phyloP scores from a whole-genome alignment of 2,797 vertebrate genomes.

The Gila robusta region DNA sequence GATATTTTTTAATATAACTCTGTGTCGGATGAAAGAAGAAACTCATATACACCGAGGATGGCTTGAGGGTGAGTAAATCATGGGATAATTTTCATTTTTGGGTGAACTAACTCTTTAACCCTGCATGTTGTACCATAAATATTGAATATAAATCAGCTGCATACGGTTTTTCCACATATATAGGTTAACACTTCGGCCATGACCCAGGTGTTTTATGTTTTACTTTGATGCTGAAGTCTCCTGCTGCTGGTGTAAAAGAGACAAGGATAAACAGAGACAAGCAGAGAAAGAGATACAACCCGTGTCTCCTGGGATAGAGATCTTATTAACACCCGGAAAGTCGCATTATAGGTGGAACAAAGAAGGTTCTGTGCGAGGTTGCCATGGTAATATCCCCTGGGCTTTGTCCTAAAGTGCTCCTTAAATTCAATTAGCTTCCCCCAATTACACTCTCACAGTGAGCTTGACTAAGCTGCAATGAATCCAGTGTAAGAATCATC shows the following conservation, averaged over 20 bases:
- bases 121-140: not conserved
- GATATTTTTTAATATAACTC: too few relatives aligned
- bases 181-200: not conserved
- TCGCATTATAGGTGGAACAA: constrained; percentile 39
- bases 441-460: constrained; percentile 52
- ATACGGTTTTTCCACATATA: not conserved
- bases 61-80: too few relatives aligned
- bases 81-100: too few relatives aligned
- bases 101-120: too few relatives aligned
- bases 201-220: not conserved
- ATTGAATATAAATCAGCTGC: not conserved
- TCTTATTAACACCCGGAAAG: constrained; percentile 60
- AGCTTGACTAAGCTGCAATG: constrained; percentile 29
- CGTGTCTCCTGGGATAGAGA: constrained; percentile 44
- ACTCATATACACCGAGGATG: too few relatives aligned
- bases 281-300: constrained; percentile 30
- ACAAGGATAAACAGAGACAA: constrained; percentile 33
- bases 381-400: constrained; percentile 54
- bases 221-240: not conserved
- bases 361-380: constrained; percentile 46
- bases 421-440: constrained; percentile 62
- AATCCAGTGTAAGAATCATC: constrained; percentile 17
- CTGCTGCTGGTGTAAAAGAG: constrained; percentile 3
- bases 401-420: constrained; percentile 54
- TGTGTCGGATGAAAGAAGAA: too few relatives aligned